Percentiles rank a stretch among this genome's conserved stretches.
phyloP scores from a whole-genome alignment of 2,797 vertebrate genomes.

The Helarctos malayanus region DNA sequence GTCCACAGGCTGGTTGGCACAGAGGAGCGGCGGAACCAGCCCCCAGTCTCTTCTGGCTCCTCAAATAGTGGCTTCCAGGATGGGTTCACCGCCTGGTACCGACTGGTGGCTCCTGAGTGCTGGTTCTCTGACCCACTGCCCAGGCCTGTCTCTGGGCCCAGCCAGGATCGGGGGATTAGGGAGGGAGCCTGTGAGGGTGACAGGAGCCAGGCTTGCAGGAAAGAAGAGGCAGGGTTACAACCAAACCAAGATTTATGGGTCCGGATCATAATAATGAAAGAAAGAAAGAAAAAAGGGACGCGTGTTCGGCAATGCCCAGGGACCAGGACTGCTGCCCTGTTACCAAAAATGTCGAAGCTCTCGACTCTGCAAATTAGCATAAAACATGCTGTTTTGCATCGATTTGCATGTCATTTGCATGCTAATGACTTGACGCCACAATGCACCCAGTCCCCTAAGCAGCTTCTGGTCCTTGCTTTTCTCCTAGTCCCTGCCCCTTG shows the following conservation, averaged over 20 bases:
- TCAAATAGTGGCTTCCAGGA: background rate
- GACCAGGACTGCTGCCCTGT: conserved; percentile 85
- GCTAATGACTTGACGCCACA: conserved; percentile 80
- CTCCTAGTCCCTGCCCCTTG: conserved; percentile 60
- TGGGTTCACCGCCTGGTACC: background rate
- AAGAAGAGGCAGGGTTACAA: conserved; percentile 68
- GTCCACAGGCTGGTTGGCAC: background rate
- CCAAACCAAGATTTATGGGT: conserved; percentile 83
- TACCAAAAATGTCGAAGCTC: conserved; percentile 85
- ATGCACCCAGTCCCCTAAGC: conserved; percentile 81
- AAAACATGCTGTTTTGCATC: conserved; percentile 87
- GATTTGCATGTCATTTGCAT: conserved; percentile 84
- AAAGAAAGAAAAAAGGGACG: conserved; percentile 77
- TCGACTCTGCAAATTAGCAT: conserved; percentile 86
- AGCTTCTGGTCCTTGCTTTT: conserved; percentile 77
- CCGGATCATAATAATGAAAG: conserved; percentile 81
- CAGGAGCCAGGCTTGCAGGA: conserved; percentile 66
- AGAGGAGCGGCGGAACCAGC: background rate
- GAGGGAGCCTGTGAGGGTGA: conserved; percentile 45
- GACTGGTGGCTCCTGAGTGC: conserved; percentile 38
- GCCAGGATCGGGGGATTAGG: background rate
- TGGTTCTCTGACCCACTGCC: conserved; percentile 49
- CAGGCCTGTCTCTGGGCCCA: background rate
- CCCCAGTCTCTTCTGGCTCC: background rate
- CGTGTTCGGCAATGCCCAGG: conserved; percentile 84